Evolutionary conservation across 2,888 invertebrate genomes (phyloP), one percentile per base, ranked within the genome.

Genomic region (Spodoptera littoralis): DNA sequence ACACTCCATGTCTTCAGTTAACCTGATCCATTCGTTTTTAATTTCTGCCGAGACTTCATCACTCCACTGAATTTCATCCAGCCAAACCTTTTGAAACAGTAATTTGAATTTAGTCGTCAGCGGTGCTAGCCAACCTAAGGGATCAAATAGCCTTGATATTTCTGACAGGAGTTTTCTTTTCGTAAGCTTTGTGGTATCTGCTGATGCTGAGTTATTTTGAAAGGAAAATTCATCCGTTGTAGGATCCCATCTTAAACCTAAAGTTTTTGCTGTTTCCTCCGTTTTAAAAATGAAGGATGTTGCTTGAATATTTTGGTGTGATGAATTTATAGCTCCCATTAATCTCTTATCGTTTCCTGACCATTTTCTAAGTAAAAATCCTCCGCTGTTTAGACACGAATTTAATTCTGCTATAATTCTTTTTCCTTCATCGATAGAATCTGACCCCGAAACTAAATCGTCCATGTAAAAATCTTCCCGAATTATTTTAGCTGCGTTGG

Each of bases 171-270:
- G 50, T 1, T 11, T 12, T 50, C 50, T 50, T 13, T 50, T 50
- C 11, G 50, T 50, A 36, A 50, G 50, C 11, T 50, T 50, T 36
- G 50, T 41, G 4, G 50, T 36, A 13, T 50, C 18, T 11, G 50
- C 18, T 41, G 11, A 4, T 41, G 3, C 5, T 30, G 50, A 18
- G 11, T 27, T 9, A 50, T 41, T 4, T 4, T 45, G 18, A 5
- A 45, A 45, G 13, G 18, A 3, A 6, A 45, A 45, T 45, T 45
- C 45, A 18, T 45, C 45, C 13, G 18, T 18, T 3, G n/a, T 45
- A 18, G 45, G 18, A 18, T 45, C 18, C 45, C 45, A 45, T 45
- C 18, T 18, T 13, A 45, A 18, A 18, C 45, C 45, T 6, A 45
- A 13, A 45, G 45, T 45, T 45, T 45, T 18, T 45, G 45, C 2